A percentile compares a stretch with the other conserved stretches of the same genome.
phyloP scores from a whole-genome alignment of 2,888 invertebrate genomes.

The Nemoura dubitans region DNA sequence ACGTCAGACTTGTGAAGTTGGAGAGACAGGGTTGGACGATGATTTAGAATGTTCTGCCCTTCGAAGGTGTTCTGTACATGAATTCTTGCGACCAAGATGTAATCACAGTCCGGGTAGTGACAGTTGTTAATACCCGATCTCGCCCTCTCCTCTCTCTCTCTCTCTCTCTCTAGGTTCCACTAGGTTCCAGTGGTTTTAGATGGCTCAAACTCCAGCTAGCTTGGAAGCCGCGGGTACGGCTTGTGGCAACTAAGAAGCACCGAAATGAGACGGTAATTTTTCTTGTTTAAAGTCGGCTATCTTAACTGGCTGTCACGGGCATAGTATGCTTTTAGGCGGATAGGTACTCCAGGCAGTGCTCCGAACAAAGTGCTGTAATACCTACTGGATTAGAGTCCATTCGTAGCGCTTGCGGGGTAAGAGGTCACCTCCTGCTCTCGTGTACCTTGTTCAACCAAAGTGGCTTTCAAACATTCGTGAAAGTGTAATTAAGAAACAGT shows the following conservation, averaged over 20 bases:
- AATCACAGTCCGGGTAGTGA: neutral
- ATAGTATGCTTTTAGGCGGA: constrained; percentile 24
- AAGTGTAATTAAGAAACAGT: neutral
- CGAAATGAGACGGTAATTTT: neutral
- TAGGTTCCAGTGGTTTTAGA: neutral
- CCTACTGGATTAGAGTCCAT: constrained; percentile 8
- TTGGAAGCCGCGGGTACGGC: neutral
- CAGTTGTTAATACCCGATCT: neutral
- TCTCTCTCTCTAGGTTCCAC: neutral
- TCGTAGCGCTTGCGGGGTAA: neutral
- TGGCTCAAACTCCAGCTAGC: neutral
- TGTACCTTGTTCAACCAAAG: neutral
- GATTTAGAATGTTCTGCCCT: neutral
- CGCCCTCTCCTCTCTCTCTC: too few species aligned
- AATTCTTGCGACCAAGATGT: neutral
- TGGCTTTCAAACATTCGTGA: neutral
- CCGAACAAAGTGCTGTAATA: constrained; percentile 28
- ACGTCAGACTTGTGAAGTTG: too few species aligned
- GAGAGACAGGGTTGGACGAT: neutral
- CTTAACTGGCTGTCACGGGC: neutral
- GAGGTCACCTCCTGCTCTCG: neutral
- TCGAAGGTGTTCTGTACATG: neutral
- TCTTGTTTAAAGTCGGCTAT: neutral
- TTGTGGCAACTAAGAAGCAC: neutral
- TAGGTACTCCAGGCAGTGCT: neutral